Percentiles rank a stretch among this genome's conserved stretches.
phyloP scores from a whole-genome alignment of 2,797 vertebrate genomes.

The Borostomias antarcticus region DNA sequence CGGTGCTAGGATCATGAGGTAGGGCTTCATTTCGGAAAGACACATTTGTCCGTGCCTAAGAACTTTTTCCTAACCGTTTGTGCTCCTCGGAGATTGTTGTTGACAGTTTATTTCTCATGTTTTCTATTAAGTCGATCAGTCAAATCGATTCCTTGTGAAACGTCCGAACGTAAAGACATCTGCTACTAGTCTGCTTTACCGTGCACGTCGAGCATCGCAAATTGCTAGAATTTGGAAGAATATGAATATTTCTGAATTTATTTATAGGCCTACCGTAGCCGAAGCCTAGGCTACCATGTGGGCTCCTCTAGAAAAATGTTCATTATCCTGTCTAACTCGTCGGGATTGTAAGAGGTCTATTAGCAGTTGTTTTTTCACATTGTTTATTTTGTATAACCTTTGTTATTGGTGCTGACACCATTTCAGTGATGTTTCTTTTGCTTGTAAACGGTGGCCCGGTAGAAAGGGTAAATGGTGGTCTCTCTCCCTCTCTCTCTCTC shows the following conservation, averaged over 20 bases:
- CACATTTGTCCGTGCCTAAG: neutral
- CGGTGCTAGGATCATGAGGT: slow-evolving; percentile 1
- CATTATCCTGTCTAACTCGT: neutral
- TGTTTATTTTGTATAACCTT: neutral
- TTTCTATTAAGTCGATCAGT: neutral
- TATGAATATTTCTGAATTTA: neutral
- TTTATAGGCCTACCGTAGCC: too few species aligned
- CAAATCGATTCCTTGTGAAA: neutral
- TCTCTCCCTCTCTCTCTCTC: too few species aligned
- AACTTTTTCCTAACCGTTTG: neutral
- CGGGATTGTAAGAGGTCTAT: neutral
- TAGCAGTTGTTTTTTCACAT: neutral
- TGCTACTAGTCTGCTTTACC: too few species aligned
- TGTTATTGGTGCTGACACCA: neutral
- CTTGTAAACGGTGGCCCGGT: slow-evolving; percentile 26
- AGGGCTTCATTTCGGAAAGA: neutral
- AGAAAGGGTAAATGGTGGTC: slow-evolving; percentile 40
- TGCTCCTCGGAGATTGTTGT: neutral
- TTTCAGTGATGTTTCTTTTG: slow-evolving; percentile 21
- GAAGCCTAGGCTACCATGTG: neutral
- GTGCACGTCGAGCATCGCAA: neutral
- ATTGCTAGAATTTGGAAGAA: neutral
- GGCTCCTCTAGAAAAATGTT: neutral
- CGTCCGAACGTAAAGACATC: too few species aligned
- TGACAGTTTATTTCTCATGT: neutral